These are phyloP conservation scores for Perizoma flavofasciatum DNA, from an alignment of 2,888 invertebrate genomes.

Conservation along the genomic window DNA sequence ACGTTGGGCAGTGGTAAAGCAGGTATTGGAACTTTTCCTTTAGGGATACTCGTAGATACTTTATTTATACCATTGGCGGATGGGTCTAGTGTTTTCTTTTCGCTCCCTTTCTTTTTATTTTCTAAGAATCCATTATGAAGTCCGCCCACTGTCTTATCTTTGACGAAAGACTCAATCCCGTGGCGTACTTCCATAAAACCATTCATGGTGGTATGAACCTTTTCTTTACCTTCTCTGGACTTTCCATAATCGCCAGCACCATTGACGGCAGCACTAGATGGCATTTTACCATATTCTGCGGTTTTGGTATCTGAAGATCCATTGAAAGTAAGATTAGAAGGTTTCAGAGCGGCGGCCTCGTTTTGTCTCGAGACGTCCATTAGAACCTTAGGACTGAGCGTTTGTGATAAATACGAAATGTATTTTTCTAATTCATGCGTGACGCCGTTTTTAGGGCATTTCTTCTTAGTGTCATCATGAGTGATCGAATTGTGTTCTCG, in stretches of 20 bases:
- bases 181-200: constrained; percentile 70
- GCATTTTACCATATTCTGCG: constrained; percentile 57
- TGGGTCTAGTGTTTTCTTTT: constrained; percentile 61
- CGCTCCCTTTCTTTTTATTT: constrained; percentile 57
- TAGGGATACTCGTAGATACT: constrained; percentile 46
- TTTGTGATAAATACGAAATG: constrained; percentile 77
- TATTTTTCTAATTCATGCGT: constrained; percentile 78
- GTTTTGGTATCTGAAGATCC: constrained; percentile 50
- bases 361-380: constrained; percentile 71
- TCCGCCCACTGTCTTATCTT: constrained; percentile 54
- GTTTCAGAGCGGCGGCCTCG: constrained; percentile 50
- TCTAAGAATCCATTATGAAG: constrained; percentile 62
- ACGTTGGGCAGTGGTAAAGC: constrained; percentile 56
- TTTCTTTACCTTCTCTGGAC: constrained; percentile 59
- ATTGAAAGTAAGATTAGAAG: constrained; percentile 44
- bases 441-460: constrained; percentile 77
- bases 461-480: constrained; percentile 70
- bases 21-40: constrained; percentile 65
- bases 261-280: constrained; percentile 50
- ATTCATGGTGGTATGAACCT: constrained; percentile 61
- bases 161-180: constrained; percentile 55
- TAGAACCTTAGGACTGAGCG: constrained; percentile 76
- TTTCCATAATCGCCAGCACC: constrained; percentile 61
- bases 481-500: constrained; percentile 62
- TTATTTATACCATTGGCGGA: constrained; percentile 66